These are phyloP conservation scores for Enteromius unitaeniatus DNA, from an alignment of 2,797 vertebrate genomes.

Conservation along the genomic window DNA sequence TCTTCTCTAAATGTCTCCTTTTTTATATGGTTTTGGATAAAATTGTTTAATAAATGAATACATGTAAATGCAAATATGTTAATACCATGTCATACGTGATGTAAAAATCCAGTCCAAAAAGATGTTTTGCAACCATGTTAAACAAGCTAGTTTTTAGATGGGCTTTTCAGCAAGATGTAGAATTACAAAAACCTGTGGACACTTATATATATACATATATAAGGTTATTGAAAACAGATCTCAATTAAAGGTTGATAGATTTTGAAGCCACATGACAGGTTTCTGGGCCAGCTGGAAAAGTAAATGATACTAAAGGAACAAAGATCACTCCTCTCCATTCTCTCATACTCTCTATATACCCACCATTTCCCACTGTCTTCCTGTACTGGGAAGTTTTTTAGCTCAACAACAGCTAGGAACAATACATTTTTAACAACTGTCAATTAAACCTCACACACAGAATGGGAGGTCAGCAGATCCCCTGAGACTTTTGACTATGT, in stretches of 20 bases:
- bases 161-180: neutral
- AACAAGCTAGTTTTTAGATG: neutral
- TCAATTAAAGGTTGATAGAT: slow-evolving; percentile 23
- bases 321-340: slow-evolving; percentile 26
- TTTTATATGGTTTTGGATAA: neutral
- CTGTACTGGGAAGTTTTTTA: slow-evolving; percentile 33
- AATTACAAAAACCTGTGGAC: neutral
- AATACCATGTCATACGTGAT: neutral
- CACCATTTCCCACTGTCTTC: slow-evolving; percentile 9
- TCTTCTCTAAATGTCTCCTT: neutral
- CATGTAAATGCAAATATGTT: neutral
- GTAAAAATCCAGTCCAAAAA: neutral
- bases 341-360: slow-evolving; percentile 24
- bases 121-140: neutral
- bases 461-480: slow-evolving; percentile 11
- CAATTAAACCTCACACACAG: slow-evolving; percentile 39
- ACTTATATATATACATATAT: neutral
- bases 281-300: slow-evolving; percentile 8
- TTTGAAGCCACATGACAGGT: slow-evolving; percentile 22
- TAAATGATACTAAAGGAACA: slow-evolving; percentile 13
- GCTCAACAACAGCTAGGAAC: slow-evolving; percentile 51
- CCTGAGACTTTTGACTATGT: neutral
- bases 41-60: neutral
- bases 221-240: slow-evolving; percentile 35
- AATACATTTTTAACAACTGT: slow-evolving; percentile 48